Conservation (phyloP, 35 echinoderm and acorn worm species). For the Ptychodera flava region DNA sequence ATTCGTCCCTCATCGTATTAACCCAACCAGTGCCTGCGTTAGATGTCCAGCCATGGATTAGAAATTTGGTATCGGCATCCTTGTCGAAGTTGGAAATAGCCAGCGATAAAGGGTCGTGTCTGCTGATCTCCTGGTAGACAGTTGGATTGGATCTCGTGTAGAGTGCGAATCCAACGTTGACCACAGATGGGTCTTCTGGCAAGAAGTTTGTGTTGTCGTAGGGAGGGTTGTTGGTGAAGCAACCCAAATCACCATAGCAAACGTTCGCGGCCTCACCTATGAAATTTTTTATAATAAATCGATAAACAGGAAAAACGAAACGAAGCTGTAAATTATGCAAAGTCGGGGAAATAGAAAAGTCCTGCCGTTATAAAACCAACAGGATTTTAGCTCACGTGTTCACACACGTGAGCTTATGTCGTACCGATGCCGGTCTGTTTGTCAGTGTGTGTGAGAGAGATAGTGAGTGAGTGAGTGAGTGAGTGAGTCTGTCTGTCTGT, state of each 20-base stretch:
- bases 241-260: conserved; percentile 11
- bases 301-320: too few species aligned
- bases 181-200: not conserved
- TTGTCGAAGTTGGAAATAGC: not conserved
- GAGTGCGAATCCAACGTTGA: not conserved
- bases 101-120: not conserved
- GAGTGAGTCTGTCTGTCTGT: too few species aligned
- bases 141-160: not conserved
- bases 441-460: too few species aligned
- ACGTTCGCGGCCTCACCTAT: not conserved
- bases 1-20: not conserved
- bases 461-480: too few species aligned
- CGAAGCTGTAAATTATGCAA: too few species aligned
- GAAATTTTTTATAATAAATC: too few species aligned
- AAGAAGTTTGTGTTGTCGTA: not conserved
- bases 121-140: not conserved
- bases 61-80: not conserved
- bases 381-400: too few species aligned
- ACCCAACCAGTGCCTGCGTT: not conserved
- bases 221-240: not conserved
- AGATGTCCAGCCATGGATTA: conserved; percentile 6
- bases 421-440: too few species aligned
- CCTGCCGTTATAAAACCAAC: too few species aligned
- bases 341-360: too few species aligned
- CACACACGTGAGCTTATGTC: too few species aligned